These are phyloP conservation scores for Rhea pennata DNA, from an alignment of 2,113 vertebrate genomes.

Conservation along the genomic window DNA sequence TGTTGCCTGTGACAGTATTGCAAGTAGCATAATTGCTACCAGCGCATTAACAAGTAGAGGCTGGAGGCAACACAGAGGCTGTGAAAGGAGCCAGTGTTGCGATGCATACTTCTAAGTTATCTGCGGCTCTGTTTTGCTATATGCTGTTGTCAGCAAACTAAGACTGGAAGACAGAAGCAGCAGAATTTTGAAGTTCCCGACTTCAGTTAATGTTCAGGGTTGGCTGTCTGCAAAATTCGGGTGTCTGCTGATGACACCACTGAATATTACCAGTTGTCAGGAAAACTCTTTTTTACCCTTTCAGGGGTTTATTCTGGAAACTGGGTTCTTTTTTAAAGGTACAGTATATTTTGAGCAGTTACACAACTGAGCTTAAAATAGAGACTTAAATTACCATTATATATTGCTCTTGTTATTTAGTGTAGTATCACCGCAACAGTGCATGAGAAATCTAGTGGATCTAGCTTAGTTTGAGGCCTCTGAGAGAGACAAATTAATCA, in stretches of 20 bases:
- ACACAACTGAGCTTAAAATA: not conserved
- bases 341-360: not conserved
- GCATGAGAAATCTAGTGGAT: not conserved
- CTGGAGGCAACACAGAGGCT: rapidly evolving
- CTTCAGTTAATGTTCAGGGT: not conserved
- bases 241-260: not conserved
- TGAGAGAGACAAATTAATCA: not conserved
- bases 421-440: not conserved
- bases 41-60: not conserved
- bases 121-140: slow-evolving; percentile 29
- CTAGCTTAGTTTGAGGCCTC: not conserved
- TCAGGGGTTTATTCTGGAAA: not conserved
- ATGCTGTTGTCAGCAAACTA: not conserved
- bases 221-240: not conserved
- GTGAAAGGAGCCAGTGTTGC: slow-evolving; percentile 45
- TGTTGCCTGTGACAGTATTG: not conserved
- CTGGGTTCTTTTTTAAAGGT: not conserved
- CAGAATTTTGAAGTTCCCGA: not conserved
- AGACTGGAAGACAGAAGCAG: not conserved
- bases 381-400: not conserved
- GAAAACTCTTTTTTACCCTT: not conserved
- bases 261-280: not conserved
- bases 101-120: not conserved
- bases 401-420: not conserved
- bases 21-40: not conserved